Conservation (phyloP, 2,888 invertebrate species). For the Anthophora plumipes region DNA sequence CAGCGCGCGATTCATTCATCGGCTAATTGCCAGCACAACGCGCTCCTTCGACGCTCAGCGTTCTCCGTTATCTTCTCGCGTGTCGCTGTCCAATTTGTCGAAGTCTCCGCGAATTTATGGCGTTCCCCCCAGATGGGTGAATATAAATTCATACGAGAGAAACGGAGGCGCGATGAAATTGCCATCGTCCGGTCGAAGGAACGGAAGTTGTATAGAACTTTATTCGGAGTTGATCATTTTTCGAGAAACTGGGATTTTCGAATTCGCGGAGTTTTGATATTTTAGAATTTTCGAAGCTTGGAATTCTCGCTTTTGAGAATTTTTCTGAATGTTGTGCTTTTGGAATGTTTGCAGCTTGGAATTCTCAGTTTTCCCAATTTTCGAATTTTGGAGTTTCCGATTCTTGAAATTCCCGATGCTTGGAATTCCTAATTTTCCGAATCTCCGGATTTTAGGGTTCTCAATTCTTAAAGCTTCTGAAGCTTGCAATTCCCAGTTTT, state of each 20-base stretch:
- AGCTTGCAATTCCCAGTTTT: neutral
- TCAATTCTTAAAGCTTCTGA: no score
- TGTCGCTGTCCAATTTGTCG: slow-evolving; percentile 38
- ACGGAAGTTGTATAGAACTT: neutral
- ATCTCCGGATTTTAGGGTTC: no score
- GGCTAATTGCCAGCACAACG: slow-evolving; percentile 15
- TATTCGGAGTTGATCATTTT: neutral
- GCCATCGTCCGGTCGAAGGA: neutral
- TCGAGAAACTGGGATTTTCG: neutral
- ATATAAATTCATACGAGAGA: slow-evolving; percentile 21
- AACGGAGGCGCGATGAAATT: neutral
- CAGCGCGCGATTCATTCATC: neutral
- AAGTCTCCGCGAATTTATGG: slow-evolving; percentile 12
- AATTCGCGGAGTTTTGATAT: neutral
- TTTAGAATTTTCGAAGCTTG: no score
- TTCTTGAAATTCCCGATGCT: no score
- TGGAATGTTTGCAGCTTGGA: neutral
- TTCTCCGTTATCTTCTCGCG: slow-evolving; percentile 32
- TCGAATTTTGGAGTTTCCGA: no score
- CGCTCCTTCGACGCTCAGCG: slow-evolving; percentile 5
- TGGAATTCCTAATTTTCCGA: no score
- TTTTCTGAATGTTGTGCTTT: neutral
- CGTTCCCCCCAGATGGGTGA: slow-evolving; percentile 6
- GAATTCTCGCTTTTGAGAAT: neutral
- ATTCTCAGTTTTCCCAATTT: neutral